phyloP scores from a whole-genome alignment of 30 jellyfish, hydroid and myxozoan species.

The Pseudorhiza aurosa region DNA sequence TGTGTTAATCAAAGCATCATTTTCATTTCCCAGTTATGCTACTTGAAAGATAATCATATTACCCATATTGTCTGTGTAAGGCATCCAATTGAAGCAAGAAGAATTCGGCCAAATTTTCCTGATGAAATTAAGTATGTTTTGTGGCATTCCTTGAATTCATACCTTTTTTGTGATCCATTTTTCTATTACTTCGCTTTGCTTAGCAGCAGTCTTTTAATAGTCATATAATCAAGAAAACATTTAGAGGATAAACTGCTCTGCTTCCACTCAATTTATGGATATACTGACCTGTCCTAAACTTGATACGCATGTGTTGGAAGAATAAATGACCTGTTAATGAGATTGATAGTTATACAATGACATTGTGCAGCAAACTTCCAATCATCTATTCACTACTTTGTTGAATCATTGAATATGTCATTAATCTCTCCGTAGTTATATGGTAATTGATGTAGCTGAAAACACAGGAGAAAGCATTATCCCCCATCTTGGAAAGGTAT shows the following conservation, averaged over 20 bases:
- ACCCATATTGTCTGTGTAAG: slow-evolving; percentile 89
- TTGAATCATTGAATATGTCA: background rate
- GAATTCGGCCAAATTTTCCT: slow-evolving; percentile 82
- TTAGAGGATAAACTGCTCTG: no score
- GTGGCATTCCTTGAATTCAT: background rate
- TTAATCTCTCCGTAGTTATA: slow-evolving; percentile 43
- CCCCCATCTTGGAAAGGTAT: slow-evolving; percentile 74
- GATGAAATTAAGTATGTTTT: slow-evolving; percentile 58
- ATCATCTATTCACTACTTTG: background rate
- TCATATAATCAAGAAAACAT: no score
- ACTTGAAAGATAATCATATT: slow-evolving; percentile 57
- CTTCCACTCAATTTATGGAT: no score
- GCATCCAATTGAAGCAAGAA: slow-evolving; percentile 87
- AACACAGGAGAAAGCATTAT: slow-evolving; percentile 60
- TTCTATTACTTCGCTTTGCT: no score
- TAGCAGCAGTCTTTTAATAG: no score
- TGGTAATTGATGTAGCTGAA: slow-evolving; percentile 74
- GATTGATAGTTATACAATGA: no score
- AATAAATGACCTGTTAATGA: no score
- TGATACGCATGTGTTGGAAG: no score
- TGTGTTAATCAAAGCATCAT: no score
- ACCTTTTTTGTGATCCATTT: background rate
- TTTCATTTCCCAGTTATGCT: slow-evolving; percentile 27
- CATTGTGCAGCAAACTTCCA: no score
- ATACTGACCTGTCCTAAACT: no score